Percentiles rank a stretch among this genome's conserved stretches.
These are phyloP conservation scores for Synanthedon myopaeformis DNA, from an alignment of 2,888 invertebrate species.

Conservation along the genomic window DNA sequence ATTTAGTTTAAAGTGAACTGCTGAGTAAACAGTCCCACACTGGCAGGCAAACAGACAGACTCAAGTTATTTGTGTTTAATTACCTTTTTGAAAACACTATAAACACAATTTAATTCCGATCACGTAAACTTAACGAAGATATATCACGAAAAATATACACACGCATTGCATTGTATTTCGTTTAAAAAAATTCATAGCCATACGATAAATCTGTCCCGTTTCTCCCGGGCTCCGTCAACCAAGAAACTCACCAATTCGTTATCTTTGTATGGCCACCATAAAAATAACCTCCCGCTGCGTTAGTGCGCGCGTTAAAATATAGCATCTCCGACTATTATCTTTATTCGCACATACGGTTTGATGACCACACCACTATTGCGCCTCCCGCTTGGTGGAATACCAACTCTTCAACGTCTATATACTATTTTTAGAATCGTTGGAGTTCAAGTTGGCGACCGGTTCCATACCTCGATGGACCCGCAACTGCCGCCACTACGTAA, in stretches of 20 bases:
- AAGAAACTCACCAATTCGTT: conserved; percentile 1
- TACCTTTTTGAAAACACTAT: too few relatives aligned
- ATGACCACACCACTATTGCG: too few relatives aligned
- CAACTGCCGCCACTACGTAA: conserved; percentile 9
- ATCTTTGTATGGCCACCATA: conserved; percentile 5
- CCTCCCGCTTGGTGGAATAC: not conserved
- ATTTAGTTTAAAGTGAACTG: too few relatives aligned
- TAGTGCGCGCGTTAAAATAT: conserved; percentile 1
- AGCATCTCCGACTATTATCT: not conserved
- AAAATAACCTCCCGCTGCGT: conserved; percentile 1
- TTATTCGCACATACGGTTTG: not conserved
- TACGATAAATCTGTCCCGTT: not conserved
- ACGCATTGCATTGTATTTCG: not conserved
- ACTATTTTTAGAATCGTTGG: conserved; percentile 16
- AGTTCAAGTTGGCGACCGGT: conserved; percentile 15
- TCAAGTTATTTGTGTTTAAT: too few relatives aligned
- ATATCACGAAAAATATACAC: not conserved
- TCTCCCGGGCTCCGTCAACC: not conserved
- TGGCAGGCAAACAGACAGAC: too few relatives aligned
- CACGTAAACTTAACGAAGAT: not conserved
- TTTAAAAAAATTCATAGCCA: not conserved
- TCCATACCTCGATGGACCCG: conserved; percentile 6
- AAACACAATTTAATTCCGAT: not conserved
- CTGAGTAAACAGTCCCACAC: too few relatives aligned
- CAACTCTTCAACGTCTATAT: not conserved